Evolutionary conservation across 2,888 invertebrate genomes (phyloP), one percentile per base, ranked within the genome.

Genomic region (Trisateles emortualis): DNA sequence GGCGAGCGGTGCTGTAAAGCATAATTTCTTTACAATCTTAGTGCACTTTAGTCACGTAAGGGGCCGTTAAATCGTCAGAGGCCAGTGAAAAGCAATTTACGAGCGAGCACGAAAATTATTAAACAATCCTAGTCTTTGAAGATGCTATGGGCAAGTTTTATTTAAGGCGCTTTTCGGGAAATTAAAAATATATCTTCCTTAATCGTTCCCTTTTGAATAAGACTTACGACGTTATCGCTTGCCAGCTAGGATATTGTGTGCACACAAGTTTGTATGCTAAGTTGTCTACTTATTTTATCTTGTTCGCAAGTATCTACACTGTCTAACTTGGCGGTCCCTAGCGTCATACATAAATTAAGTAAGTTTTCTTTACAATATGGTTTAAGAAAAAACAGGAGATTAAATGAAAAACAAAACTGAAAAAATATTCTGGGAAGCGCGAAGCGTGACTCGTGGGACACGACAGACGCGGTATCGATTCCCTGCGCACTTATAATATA

Each of bases 71-170:
- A 84, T 80, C 76, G 79, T 76, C 79, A 68, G 72, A 53, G 76
- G 72, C 69, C 75, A 76, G 77, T 79, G 80, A 80, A 81, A 83
- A 79, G 76, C 78, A 78, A 82, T 85, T 86, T 84, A 87, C 82
- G 81, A 86, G 75, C 81, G 72, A 65, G 66, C 75, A 75, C 81
- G 80, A 83, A 79, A 81, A 76, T 80, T 81, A 80, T 81, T 81
- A 80, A 80, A 81, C 81, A 79, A 75, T 74, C 68, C 65, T 62
- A 68, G 72, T 61, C 71, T 82, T 80, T 77, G 77, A 79, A 74
- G 72, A 68, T 61, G 63, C 70, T 61, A 74, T 74, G 72, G 66
- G 59, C 66, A 59, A 72, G 67, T 75, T 82, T 81, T 79, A 68
- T 67, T 68, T 57, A 50, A 45, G 54, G 50, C 49, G 43, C 45